Evolutionary conservation across 2,113 vertebrate genomes (phyloP), one percentile per base, ranked within the genome.

Genomic region (Monopterus albus): DNA sequence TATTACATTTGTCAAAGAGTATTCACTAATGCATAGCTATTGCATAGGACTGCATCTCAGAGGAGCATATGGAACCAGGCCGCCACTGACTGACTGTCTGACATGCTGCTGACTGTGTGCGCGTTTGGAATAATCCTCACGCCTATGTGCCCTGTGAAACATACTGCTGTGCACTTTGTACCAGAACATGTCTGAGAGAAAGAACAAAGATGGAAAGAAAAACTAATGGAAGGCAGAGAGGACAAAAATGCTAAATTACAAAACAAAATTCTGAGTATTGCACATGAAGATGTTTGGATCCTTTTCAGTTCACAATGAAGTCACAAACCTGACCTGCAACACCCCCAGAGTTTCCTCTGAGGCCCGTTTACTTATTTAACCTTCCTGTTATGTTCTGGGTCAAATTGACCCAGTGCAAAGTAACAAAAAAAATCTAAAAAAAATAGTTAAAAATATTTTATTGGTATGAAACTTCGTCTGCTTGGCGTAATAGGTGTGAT

Each of bases 221-320:
- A 9, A 40, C 9, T 10, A 55, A 66, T n/a, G n/a, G 53, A 78
- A 7, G 14, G 17, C 25, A 3, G n/a, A 21, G 9, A 23, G 5
- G 7, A 40, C 8, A 20, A 12, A 40, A 17, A 50, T 0, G 20
- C 1, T 14, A 7, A n/a, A 42, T 46, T 13, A 46, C 43, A 21
- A 13, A 50, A 15, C 15, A 11, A 72, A 25, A 1, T 92, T 93
- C 88, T 92, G 90, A 94, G 91, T 95, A 97, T 96, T 96, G 96
- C 96, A 97, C 96, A 93, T 94, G 92, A 92, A 94, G 88, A 93
- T 92, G 94, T 94, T 93, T 92, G 92, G 92, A 92, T 91, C 92
- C 92, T 93, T 94, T 92, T 94, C 36, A 95, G 93, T 89, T 93
- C 88, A 91, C 58, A 25, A 29, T 89, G 77, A 94, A 94, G 93